phyloP scores from a whole-genome alignment of 2,797 vertebrate genomes.

The Sebastes trivittatus region DNA sequence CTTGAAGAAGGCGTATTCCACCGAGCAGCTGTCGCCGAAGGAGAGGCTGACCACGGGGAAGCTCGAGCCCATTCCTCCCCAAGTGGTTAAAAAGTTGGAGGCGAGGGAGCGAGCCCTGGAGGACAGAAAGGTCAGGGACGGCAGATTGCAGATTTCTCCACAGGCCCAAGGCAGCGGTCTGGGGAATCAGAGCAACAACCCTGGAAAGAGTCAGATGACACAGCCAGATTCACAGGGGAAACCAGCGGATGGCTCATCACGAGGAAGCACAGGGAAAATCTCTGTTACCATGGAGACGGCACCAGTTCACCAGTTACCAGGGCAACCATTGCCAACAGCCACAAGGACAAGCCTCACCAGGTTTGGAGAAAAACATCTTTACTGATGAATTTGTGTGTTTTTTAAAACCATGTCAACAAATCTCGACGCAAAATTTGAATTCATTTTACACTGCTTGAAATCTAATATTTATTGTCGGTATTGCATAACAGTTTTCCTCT shows the following conservation, averaged over 20 bases:
- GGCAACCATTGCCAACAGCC: slow-evolving; percentile 73
- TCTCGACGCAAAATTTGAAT: neutral
- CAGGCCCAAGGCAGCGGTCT: slow-evolving; percentile 9
- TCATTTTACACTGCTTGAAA: neutral
- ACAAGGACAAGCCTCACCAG: slow-evolving; percentile 62
- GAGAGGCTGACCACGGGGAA: slow-evolving; percentile 57
- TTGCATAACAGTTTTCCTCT: slow-evolving; percentile 36
- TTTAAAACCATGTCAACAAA: neutral
- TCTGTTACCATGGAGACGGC: slow-evolving; percentile 74
- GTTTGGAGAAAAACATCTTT: slow-evolving; percentile 58
- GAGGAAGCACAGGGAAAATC: slow-evolving; percentile 37
- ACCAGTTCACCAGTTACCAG: slow-evolving; percentile 76
- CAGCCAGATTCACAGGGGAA: slow-evolving; percentile 25
- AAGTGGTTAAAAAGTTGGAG: slow-evolving; percentile 74
- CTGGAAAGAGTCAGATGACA: slow-evolving; percentile 24
- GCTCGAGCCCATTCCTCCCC: slow-evolving; percentile 75
- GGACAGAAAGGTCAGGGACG: slow-evolving; percentile 8
- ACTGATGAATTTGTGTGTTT: slow-evolving; percentile 6
- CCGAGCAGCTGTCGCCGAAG: slow-evolving; percentile 76
- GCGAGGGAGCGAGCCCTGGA: slow-evolving; percentile 62
- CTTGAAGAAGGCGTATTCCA: slow-evolving; percentile 86
- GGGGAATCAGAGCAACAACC: slow-evolving; percentile 4
- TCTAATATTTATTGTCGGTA: neutral
- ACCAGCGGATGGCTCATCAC: slow-evolving; percentile 40
- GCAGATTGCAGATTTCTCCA: neutral